phyloP scores from a whole-genome alignment of 1,140 invertebrate genomes.

The Ectropis grisescens region DNA sequence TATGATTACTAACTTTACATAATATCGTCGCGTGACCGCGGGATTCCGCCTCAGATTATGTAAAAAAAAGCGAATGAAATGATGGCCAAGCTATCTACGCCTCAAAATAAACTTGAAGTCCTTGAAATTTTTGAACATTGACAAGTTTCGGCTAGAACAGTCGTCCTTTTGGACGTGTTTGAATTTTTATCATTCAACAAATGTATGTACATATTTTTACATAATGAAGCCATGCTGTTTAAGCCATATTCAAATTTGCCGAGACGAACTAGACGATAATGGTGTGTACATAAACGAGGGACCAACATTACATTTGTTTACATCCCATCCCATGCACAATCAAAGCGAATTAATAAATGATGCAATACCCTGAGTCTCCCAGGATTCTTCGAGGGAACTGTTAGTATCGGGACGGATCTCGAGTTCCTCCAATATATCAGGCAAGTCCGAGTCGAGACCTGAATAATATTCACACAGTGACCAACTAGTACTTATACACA shows the following conservation, averaged over 20 bases:
- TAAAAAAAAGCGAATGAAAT: no score
- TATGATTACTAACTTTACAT: no score
- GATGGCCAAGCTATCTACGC: no score
- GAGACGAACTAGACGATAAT: slow-evolving; percentile 6
- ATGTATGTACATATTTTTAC: no score
- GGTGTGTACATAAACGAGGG: no score
- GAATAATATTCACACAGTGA: slow-evolving; percentile 41
- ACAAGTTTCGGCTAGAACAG: not conserved
- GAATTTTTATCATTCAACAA: no score
- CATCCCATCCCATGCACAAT: slow-evolving; percentile 41
- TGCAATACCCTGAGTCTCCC: slow-evolving; percentile 49
- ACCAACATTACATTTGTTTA: no score
- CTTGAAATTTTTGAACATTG: slow-evolving; percentile 34
- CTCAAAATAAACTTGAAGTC: slow-evolving; percentile 17
- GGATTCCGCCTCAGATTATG: no score
- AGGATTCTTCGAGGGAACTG: slow-evolving; percentile 48
- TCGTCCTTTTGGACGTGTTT: not conserved
- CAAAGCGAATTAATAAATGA: slow-evolving; percentile 23
- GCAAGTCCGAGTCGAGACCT: slow-evolving; percentile 59
- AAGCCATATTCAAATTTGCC: slow-evolving; percentile 9
- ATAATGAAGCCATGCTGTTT: slow-evolving; percentile 21
- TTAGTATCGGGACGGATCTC: slow-evolving; percentile 41
- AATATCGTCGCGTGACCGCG: no score
- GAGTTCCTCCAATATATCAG: slow-evolving; percentile 53
- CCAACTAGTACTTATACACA: slow-evolving; percentile 1